Conservation (phyloP, 2,888 invertebrate genomes). For the Arrhopalites spinosus region DNA sequence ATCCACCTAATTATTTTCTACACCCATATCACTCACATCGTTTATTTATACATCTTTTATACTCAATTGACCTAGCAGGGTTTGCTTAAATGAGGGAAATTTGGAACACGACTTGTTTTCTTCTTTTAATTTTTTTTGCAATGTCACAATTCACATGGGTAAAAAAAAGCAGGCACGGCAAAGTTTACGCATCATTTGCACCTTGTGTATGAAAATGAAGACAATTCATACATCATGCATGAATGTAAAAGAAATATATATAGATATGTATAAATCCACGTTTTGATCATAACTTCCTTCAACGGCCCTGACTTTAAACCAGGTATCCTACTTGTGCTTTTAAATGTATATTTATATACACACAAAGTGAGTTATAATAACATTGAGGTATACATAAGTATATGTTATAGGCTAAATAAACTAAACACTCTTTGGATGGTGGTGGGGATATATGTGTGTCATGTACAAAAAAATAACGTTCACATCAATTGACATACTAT, state of each 20-base stretch:
- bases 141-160: constrained; percentile 3
- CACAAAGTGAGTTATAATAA: no score
- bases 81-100: no score
- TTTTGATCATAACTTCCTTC: neutral
- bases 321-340: neutral
- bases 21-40: no score
- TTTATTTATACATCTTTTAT: neutral
- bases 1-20: no score
- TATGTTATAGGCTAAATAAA: neutral
- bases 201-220: constrained; percentile 11
- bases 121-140: neutral
- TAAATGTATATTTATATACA: neutral
- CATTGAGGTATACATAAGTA: neutral
- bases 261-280: neutral
- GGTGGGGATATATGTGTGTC: constrained; percentile 2
- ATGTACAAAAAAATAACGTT: neutral
- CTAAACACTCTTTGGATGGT: neutral
- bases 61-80: neutral
- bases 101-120: no score
- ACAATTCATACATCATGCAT: neutral
- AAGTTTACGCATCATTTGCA: constrained; percentile 7
- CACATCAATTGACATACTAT: neutral
- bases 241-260: neutral
- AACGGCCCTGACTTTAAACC: neutral
- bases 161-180: neutral